Evolutionary conservation across 1,140 invertebrate species (phyloP).

Genomic region (Euglossa dilemma): DNA sequence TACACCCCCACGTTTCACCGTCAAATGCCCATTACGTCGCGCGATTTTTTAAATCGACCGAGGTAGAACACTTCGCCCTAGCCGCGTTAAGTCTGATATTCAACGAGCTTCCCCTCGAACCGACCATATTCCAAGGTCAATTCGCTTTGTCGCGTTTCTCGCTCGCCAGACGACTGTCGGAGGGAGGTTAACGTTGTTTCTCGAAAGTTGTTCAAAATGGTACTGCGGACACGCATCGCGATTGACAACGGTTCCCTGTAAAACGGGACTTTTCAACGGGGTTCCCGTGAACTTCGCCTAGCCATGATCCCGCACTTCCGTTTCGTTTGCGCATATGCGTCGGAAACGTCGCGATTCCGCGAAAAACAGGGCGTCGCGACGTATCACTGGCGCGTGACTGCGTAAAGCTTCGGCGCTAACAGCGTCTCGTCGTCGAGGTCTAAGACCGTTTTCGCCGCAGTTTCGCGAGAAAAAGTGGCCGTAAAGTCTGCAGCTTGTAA

Average conservation of each 20-base stretch:
- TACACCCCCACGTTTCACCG: slow-evolving; percentile 62
- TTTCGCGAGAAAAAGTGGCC: slow-evolving; percentile 19
- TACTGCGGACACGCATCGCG: slow-evolving; percentile 13
- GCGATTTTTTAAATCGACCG: slow-evolving; percentile 76
- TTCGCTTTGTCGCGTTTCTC: background rate
- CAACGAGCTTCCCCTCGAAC: slow-evolving; percentile 37
- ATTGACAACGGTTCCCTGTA: background rate
- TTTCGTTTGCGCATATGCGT: slow-evolving; percentile 26
- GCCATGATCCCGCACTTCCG: slow-evolving; percentile 31
- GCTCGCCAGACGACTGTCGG: background rate
- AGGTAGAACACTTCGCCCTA: slow-evolving; percentile 22
- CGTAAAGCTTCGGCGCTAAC: slow-evolving; percentile 74
- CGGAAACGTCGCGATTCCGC: slow-evolving; percentile 34
- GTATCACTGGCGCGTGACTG: slow-evolving; percentile 74
- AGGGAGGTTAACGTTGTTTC: background rate
- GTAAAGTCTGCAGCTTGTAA: slow-evolving; percentile 49
- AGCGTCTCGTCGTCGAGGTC: slow-evolving; percentile 49
- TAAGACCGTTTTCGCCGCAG: slow-evolving; percentile 43
- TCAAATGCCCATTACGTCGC: slow-evolving; percentile 76
- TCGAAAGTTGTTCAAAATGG: slow-evolving; percentile 24
- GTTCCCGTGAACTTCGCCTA: slow-evolving; percentile 29
- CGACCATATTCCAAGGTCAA: slow-evolving; percentile 23
- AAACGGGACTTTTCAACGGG: slow-evolving; percentile 52
- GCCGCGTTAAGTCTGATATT: slow-evolving; percentile 65
- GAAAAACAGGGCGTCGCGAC: slow-evolving; percentile 38